phyloP scores from a whole-genome alignment of 2,113 vertebrate genomes.

The Oncorhynchus gorbuscha region DNA sequence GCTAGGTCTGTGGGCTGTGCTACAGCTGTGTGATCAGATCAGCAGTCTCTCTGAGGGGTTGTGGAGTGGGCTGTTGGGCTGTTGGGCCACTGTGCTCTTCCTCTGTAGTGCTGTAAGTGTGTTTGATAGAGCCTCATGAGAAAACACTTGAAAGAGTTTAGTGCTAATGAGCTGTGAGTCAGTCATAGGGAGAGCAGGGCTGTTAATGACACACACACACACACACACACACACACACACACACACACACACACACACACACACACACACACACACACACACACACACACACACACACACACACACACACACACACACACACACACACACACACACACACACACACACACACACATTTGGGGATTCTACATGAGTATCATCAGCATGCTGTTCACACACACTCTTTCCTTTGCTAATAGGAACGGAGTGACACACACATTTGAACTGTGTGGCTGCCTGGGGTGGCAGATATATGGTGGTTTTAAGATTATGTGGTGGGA shows the following conservation, averaged over 20 bases:
- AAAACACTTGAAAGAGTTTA: slow-evolving; percentile 48
- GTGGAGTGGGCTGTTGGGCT: slow-evolving; percentile 3
- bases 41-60: slow-evolving; percentile 12
- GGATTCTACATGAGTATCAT: slow-evolving; percentile 10
- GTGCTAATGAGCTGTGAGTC: slow-evolving; percentile 53
- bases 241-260: background rate
- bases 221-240: background rate
- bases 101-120: slow-evolving; percentile 16
- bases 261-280: background rate
- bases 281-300: background rate
- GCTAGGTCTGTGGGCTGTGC: too few relatives aligned
- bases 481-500: too few relatives aligned
- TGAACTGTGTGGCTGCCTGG: too few relatives aligned
- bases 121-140: slow-evolving; percentile 31
- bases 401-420: slow-evolving; percentile 26
- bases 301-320: background rate
- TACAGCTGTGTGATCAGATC: slow-evolving; percentile 6
- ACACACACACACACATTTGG: background rate
- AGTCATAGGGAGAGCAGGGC: slow-evolving; percentile 28
- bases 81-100: slow-evolving; percentile 15
- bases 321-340: background rate
- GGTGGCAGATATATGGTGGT: too few relatives aligned
- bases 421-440: too few relatives aligned
- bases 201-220: slow-evolving; percentile 37
- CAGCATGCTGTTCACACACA: slow-evolving; percentile 27